These are phyloP conservation scores for Genyomyrus donnyi DNA, from an alignment of 2,113 vertebrate genomes.

Conservation along the genomic window DNA sequence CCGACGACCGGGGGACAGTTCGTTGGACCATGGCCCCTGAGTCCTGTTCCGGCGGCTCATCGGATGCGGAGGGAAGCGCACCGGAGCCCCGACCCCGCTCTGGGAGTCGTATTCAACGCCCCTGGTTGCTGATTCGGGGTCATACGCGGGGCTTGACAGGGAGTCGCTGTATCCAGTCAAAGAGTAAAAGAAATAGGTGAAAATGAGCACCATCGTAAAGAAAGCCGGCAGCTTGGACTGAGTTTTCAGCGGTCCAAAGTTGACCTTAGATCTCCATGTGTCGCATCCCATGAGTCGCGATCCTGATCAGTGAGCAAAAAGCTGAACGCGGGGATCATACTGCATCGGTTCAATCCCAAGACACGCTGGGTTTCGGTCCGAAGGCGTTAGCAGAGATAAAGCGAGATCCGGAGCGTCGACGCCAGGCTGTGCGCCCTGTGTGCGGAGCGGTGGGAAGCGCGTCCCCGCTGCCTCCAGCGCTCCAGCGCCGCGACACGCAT, in stretches of 20 bases:
- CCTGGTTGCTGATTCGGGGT: slow-evolving; percentile 33
- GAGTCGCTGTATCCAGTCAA: slow-evolving; percentile 66
- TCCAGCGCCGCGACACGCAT: not conserved
- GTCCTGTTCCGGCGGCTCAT: slow-evolving; percentile 25
- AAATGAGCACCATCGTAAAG: slow-evolving; percentile 68
- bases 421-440: not conserved
- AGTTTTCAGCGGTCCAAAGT: slow-evolving; percentile 63
- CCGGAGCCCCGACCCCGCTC: slow-evolving; percentile 26
- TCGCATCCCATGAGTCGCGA: slow-evolving; percentile 77
- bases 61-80: slow-evolving; percentile 25
- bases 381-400: not conserved
- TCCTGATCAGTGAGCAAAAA: slow-evolving; percentile 40
- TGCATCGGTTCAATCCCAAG: slow-evolving; percentile 24
- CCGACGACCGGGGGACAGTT: not conserved
- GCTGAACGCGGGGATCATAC: slow-evolving; percentile 45
- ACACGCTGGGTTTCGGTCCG: not conserved
- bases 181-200: slow-evolving; percentile 72
- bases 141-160: slow-evolving; percentile 46
- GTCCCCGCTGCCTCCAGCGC: not conserved
- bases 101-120: slow-evolving; percentile 24
- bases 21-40: slow-evolving; percentile 36
- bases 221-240: slow-evolving; percentile 67
- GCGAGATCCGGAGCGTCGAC: not conserved
- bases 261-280: slow-evolving; percentile 59
- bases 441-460: not conserved